These are phyloP conservation scores for Noctilio leporinus DNA, from an alignment of 2,113 vertebrate genomes.

Conservation along the genomic window DNA sequence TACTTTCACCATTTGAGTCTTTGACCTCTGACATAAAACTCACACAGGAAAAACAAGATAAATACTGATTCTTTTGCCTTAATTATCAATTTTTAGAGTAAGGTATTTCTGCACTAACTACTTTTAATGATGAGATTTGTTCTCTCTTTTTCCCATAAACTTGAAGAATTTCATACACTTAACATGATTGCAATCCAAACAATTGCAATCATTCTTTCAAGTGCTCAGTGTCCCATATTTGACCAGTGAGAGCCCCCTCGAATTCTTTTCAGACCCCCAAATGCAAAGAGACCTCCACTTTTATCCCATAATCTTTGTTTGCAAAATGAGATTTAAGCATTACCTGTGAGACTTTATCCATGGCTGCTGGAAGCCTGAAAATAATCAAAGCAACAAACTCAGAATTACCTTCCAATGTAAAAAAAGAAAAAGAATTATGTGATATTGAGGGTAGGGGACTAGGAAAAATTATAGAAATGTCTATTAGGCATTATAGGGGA, in stretches of 20 bases:
- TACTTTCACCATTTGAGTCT: neutral
- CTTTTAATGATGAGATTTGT: neutral
- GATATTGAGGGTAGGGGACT: neutral
- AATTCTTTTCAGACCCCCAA: neutral
- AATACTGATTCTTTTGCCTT: neutral
- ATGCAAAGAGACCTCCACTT: neutral
- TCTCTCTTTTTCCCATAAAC: neutral
- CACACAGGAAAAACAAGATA: neutral
- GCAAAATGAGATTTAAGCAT: neutral
- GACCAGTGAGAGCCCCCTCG: neutral
- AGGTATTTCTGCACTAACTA: neutral
- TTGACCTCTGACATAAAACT: neutral
- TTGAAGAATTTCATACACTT: neutral
- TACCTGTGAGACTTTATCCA: neutral
- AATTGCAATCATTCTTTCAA: neutral
- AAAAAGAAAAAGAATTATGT: neutral
- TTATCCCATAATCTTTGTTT: neutral
- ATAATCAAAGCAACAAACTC: neutral
- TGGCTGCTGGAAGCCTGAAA: neutral
- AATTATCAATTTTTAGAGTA: neutral
- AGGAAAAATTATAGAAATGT: neutral
- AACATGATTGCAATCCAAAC: neutral
- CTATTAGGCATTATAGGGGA: neutral
- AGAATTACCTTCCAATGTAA: neutral
- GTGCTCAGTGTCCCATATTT: neutral